Evolutionary conservation across 92 coral and sea anemone species (phyloP).

Genomic region (Zoanthus sansibaricus): DNA sequence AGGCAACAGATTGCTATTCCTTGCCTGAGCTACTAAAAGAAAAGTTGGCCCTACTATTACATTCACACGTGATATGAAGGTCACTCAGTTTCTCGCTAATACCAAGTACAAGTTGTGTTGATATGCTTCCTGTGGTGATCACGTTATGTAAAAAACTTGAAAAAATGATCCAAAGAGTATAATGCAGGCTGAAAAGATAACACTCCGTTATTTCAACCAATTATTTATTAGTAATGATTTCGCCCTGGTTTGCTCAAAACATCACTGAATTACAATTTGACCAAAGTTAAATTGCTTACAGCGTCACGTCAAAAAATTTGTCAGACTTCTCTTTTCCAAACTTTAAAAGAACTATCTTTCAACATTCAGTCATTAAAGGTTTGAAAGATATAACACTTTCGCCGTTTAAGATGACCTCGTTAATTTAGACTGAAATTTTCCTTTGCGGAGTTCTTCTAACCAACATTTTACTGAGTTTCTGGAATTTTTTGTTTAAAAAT

Average conservation of each 20-base stretch:
- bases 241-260: conserved; percentile 2
- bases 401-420: background rate
- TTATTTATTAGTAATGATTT: conserved; percentile 1
- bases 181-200: background rate
- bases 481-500: too few relatives aligned
- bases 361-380: conserved; percentile 4
- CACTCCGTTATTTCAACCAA: background rate
- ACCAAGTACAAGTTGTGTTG: background rate
- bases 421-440: too few relatives aligned
- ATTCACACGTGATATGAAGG: too few relatives aligned
- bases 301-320: conserved; percentile 54
- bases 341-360: conserved; percentile 38
- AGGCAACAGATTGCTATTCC: too few relatives aligned
- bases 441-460: too few relatives aligned
- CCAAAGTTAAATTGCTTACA: conserved; percentile 18
- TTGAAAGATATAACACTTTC: conserved; percentile 13
- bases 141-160: background rate
- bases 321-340: conserved; percentile 40
- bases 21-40: too few relatives aligned
- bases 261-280: conserved; percentile 37
- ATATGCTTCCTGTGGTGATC: background rate
- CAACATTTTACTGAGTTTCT: too few relatives aligned
- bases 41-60: too few relatives aligned
- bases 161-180: background rate
- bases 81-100: too few relatives aligned